Percentiles rank a stretch among this genome's conserved stretches.
Evolutionary conservation across 2,888 invertebrate genomes (phyloP).

Genomic region (Creontiades dilutus): DNA sequence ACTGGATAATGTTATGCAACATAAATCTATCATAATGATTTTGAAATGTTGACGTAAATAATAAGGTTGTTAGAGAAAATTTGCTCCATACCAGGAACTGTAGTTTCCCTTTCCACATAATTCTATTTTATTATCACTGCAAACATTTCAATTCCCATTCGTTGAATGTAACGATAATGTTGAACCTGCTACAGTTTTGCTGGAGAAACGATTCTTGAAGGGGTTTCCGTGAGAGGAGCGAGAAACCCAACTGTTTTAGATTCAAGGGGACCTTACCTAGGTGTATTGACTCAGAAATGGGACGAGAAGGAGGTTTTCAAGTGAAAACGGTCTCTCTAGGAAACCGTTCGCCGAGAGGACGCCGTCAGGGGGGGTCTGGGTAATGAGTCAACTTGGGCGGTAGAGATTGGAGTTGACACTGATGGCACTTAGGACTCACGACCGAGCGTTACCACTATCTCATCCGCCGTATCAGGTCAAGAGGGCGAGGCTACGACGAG

Average conservation of each 20-base stretch:
- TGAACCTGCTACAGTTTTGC: too few relatives aligned
- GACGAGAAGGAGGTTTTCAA: constrained; percentile 19
- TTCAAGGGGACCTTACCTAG: constrained; percentile 5
- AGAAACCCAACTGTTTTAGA: constrained; percentile 9
- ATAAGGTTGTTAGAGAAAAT: too few relatives aligned
- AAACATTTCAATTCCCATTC: too few relatives aligned
- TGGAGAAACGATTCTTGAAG: too few relatives aligned
- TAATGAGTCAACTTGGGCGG: constrained; percentile 30
- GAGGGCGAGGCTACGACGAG: neutral
- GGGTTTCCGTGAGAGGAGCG: too few relatives aligned
- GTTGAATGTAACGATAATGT: too few relatives aligned
- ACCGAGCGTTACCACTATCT: constrained; percentile 27
- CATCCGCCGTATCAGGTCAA: constrained; percentile 31
- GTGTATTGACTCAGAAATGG: neutral
- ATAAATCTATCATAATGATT: too few relatives aligned
- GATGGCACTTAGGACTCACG: constrained; percentile 35
- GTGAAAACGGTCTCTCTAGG: constrained; percentile 18
- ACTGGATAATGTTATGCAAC: too few relatives aligned
- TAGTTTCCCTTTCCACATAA: too few relatives aligned
- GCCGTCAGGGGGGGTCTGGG: neutral
- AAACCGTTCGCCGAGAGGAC: neutral
- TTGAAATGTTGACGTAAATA: too few relatives aligned
- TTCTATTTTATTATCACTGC: too few relatives aligned
- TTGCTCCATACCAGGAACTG: too few relatives aligned
- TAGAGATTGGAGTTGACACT: constrained; percentile 25